Evolutionary conservation across 2,888 invertebrate species (phyloP), one percentile per base, ranked within the genome.

Genomic region (Erebia epiphron): DNA sequence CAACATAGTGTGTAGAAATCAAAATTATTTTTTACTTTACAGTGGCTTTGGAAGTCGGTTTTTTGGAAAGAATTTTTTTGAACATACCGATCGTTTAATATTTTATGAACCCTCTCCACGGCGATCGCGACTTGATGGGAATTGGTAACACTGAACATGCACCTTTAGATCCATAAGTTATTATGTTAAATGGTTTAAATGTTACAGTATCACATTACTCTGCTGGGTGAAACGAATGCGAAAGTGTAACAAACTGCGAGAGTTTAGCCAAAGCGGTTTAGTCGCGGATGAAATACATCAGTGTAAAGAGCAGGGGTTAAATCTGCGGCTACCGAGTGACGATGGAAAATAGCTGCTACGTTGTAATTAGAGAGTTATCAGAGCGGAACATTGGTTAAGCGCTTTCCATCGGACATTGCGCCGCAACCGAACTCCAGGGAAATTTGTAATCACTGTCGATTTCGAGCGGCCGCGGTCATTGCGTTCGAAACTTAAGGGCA

Each of bases 361-460:
- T 84, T 85, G 89, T 89, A 92, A 92, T 93, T 92, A 92, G 87
- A 91, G 88, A 90, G 89, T 92, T 91, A 92, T 93, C 89, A 92
- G 93, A 92, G 91, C 92, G 86, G 85, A 91, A 91, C 92, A 92
- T 92, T 92, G 91, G 93, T 89, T 91, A 91, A 93, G 91, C 89
- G 89, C 92, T 93, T 92, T 92, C 92, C 92, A 93, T 92, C 93
- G 91, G 89, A 90, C 91, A 86, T 91, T 91, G 92, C 90, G 90
- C 88, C 86, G 89, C 90, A 88, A 88, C 83, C 83, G 83, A 83
- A 86, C 87, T 87, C 86, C 87, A 90, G 91, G 92, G 92, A 91
- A 92, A 92, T 91, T 92, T 88, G 91, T 89, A 92, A 92, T 91
- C 92, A 93, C 92, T 93, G 90, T 92, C 92, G 91, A 91, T 93